Evolutionary conservation across 2,888 invertebrate species (phyloP).

Genomic region (Mesorhabditis spiculigera): DNA sequence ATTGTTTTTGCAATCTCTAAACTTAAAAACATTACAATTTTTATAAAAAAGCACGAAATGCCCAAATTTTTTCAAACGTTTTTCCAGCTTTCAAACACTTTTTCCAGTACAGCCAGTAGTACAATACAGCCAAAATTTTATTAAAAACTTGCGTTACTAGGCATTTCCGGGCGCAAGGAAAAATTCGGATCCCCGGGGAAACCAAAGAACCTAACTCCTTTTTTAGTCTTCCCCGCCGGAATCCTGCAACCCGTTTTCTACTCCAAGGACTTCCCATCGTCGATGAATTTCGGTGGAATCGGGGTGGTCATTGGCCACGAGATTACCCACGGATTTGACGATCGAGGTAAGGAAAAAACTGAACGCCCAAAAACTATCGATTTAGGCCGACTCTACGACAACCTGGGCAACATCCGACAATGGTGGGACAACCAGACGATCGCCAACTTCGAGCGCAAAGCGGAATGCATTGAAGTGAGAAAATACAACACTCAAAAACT

Average conservation of each 20-base stretch:
- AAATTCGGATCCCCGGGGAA: too few relatives aligned
- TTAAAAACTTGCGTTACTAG: too few relatives aligned
- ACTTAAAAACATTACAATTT: too few relatives aligned
- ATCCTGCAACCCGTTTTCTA: conserved; percentile 89
- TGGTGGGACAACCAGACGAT: conserved; percentile 67
- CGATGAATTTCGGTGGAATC: conserved; percentile 80
- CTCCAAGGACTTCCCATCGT: conserved; percentile 75
- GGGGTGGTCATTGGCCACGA: conserved; percentile 90
- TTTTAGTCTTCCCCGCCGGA: conserved; percentile 85
- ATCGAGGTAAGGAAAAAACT: conserved; percentile 65
- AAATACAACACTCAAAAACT: not conserved
- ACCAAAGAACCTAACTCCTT: not conserved
- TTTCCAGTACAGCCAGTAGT: too few relatives aligned
- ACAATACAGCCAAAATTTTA: too few relatives aligned
- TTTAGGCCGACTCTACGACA: conserved; percentile 82
- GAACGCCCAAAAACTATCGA: not conserved
- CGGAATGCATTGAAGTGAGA: not conserved
- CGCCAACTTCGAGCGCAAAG: conserved; percentile 61
- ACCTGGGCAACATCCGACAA: conserved; percentile 76
- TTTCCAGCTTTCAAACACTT: too few relatives aligned
- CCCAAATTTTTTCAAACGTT: not conserved
- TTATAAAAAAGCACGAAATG: not conserved
- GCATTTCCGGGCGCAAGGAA: too few relatives aligned
- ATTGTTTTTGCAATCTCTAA: too few relatives aligned
- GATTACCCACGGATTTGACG: conserved; percentile 72